These are phyloP conservation scores for Dunckerocampus dactyliophorus DNA, from an alignment of 2,113 vertebrate species.

Conservation along the genomic window DNA sequence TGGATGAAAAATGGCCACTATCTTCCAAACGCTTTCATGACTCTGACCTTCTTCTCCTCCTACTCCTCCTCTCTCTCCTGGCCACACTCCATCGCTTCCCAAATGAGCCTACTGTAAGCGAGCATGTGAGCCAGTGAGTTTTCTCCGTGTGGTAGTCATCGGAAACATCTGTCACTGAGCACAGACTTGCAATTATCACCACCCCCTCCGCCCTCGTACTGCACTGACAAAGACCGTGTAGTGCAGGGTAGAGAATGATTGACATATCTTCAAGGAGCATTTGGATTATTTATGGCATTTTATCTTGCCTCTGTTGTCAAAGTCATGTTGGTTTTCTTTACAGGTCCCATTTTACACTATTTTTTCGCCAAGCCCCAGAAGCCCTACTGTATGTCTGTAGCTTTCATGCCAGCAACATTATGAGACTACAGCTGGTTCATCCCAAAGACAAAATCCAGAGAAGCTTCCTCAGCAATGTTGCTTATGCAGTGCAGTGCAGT, in stretches of 20 bases:
- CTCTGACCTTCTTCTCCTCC: constrained; percentile 53
- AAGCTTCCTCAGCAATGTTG: too few relatives aligned
- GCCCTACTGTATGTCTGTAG: too few relatives aligned
- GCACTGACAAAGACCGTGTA: neutral
- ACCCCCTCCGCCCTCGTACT: neutral
- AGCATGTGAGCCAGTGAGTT: constrained; percentile 57
- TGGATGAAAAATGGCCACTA: constrained; percentile 34
- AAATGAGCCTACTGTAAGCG: constrained; percentile 55
- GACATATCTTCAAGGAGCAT: too few relatives aligned
- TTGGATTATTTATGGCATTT: too few relatives aligned
- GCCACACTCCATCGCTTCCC: constrained; percentile 60
- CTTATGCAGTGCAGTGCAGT: too few relatives aligned
- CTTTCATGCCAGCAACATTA: too few relatives aligned
- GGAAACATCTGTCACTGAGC: constrained; percentile 57
- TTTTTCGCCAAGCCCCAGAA: too few relatives aligned
- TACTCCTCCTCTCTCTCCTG: constrained; percentile 38
- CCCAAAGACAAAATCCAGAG: too few relatives aligned
- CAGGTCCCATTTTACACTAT: too few relatives aligned
- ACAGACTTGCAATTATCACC: neutral
- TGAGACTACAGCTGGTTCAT: too few relatives aligned
- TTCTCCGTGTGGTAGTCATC: constrained; percentile 44
- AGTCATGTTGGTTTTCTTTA: too few relatives aligned
- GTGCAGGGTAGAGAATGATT: neutral
- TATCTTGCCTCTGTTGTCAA: too few relatives aligned
- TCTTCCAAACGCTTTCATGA: constrained; percentile 31